Evolutionary conservation across 2,888 invertebrate genomes (phyloP).

Genomic region (Morpho helenor): DNA sequence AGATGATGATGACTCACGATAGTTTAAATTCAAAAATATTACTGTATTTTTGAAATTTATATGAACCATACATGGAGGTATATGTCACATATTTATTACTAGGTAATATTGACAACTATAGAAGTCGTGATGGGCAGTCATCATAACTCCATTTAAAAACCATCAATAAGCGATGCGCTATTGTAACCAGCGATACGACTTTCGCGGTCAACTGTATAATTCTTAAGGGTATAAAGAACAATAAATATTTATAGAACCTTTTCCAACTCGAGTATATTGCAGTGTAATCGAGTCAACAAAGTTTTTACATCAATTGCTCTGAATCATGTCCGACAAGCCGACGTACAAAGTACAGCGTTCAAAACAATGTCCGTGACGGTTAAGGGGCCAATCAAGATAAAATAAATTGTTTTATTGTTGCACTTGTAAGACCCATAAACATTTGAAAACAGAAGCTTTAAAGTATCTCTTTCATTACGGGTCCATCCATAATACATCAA

Average conservation of each 20-base stretch:
- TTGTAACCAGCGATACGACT: slow-evolving; percentile 46
- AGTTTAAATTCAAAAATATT: too few species aligned
- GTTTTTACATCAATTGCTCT: slow-evolving; percentile 48
- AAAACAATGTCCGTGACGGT: slow-evolving; percentile 52
- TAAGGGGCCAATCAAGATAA: slow-evolving; percentile 62
- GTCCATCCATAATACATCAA: slow-evolving; percentile 26
- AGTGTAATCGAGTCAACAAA: slow-evolving; percentile 66
- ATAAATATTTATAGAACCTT: slow-evolving; percentile 74
- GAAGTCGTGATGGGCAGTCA: not conserved
- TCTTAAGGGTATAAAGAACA: slow-evolving; percentile 46
- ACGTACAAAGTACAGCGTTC: slow-evolving; percentile 50
- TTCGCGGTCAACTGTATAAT: slow-evolving; percentile 53
- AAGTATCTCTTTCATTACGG: slow-evolving; percentile 19
- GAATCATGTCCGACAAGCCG: slow-evolving; percentile 34
- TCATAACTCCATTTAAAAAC: slow-evolving; percentile 22
- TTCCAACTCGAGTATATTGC: slow-evolving; percentile 65
- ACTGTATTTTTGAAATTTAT: too few species aligned
- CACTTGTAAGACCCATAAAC: slow-evolving; percentile 50
- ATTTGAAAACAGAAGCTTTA: slow-evolving; percentile 33
- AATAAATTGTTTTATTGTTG: slow-evolving; percentile 64
- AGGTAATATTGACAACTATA: too few species aligned
- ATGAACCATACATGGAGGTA: too few species aligned
- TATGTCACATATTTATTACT: too few species aligned
- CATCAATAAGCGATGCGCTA: slow-evolving; percentile 34
- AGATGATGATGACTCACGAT: too few species aligned